Conservation (phyloP, 2,888 invertebrate genomes). For the Rhingia rostrata region DNA sequence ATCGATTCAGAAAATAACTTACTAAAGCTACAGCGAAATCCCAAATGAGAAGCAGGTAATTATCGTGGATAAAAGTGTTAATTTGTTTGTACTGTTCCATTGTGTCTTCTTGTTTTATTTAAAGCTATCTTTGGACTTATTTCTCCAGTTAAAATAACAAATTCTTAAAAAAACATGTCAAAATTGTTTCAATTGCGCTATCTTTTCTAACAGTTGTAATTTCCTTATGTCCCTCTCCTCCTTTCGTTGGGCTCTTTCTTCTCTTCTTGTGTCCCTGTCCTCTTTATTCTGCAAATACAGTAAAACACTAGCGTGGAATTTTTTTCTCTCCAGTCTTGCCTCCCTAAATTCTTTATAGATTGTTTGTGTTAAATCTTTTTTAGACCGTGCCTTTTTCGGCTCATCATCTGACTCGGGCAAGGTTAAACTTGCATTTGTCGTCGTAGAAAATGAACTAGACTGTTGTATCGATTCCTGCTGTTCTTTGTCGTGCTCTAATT, state of each 20-base stretch:
- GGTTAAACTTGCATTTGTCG: background rate
- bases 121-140: background rate
- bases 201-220: constrained; percentile 1
- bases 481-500: background rate
- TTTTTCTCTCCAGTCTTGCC: constrained; percentile 1
- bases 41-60: no score
- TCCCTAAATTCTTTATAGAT: constrained; percentile 8
- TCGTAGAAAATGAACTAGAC: background rate
- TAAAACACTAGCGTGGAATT: background rate
- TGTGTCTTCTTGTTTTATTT: background rate
- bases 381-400: background rate
- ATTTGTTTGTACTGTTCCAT: no score
- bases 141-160: background rate
- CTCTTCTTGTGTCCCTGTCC: background rate
- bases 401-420: background rate
- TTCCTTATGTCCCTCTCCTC: constrained; percentile 9
- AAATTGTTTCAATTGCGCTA: background rate
- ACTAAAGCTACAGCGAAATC: no score
- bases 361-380: background rate
- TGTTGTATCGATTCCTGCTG: background rate
- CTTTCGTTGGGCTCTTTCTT: constrained; percentile 6
- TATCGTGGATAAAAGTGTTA: no score
- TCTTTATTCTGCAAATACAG: constrained; percentile 5
- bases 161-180: background rate
- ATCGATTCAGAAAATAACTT: no score